Evolutionary conservation across 2,888 invertebrate species (phyloP).

Genomic region (Eupithecia pulchellata): DNA sequence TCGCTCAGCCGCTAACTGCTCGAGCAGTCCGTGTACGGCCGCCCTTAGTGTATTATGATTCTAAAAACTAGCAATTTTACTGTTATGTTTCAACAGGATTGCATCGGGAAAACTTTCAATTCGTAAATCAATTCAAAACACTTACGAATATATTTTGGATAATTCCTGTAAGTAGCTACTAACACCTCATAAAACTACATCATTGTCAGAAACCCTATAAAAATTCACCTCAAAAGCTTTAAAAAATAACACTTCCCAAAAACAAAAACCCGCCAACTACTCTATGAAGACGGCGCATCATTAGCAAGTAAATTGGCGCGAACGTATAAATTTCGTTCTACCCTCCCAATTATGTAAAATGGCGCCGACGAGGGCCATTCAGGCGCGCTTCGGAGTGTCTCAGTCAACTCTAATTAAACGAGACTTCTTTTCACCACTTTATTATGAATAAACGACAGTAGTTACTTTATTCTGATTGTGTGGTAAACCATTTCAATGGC

Average conservation of each 20-base stretch:
- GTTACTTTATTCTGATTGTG: conserved; percentile 60
- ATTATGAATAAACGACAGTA: conserved; percentile 81
- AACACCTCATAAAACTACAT: conserved; percentile 1
- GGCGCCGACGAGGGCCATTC: conserved; percentile 82
- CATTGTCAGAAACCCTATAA: background rate
- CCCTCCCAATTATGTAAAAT: conserved; percentile 85
- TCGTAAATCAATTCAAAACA: background rate
- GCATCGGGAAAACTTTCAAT: background rate
- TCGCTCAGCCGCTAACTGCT: too few species aligned
- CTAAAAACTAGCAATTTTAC: background rate
- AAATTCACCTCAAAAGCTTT: conserved; percentile 17
- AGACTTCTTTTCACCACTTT: conserved; percentile 82
- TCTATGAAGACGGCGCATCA: conserved; percentile 79
- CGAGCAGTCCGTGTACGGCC: too few species aligned
- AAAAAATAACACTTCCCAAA: conserved; percentile 34
- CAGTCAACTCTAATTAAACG: conserved; percentile 84
- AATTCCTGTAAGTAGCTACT: background rate
- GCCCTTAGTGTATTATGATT: too few species aligned
- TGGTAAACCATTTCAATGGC: conserved; percentile 40
- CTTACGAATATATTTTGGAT: too few species aligned
- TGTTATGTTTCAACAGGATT: background rate
- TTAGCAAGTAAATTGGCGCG: conserved; percentile 85
- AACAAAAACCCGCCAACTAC: conserved; percentile 65
- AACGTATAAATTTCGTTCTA: conserved; percentile 83
- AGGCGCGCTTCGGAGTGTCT: conserved; percentile 79